Base-by-base conservation (phyloP, 2,888 invertebrate genomes). In the Cyclophora punctaria region DNA sequence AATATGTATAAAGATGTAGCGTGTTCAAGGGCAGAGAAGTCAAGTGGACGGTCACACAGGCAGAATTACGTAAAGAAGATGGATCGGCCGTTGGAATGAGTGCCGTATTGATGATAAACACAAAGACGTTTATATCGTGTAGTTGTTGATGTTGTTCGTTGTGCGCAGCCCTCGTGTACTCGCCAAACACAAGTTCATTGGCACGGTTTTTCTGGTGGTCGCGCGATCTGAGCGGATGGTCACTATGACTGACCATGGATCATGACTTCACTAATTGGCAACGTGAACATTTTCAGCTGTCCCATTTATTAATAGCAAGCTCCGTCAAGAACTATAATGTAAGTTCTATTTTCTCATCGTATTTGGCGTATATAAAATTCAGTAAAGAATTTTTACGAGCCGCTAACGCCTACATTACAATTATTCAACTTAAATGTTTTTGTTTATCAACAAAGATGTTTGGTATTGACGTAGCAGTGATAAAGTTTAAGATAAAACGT, bases 161-260 rank as follows among this genome's bases (percentile, higher is more conserved):
- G 20, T 2, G 20, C 20, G 20, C 20, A 20, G 70, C 71, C 73
- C 66, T 64, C 70, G 62, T 57, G 58, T 55, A 66, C 70, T 68
- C 78, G 72, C 71, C 74, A 75, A 76, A 69, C 67, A 62, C 67
- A 78, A 83, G 84, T 84, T 85, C 84, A 83, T 81, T 84, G 83
- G 84, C 84, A 80, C 79, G 71, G 66, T 72, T 75, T 37, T 73
- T 63, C 63, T 69, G 71, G 66, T 65, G 60, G 71, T 60, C 63
- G 66, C 53, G 56, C 59, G 58, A 63, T 64, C 58, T 67, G 64
- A 71, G 66, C 64, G 61, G 62, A 60, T 61, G 60, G 70, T 73
- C 72, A 72, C 73, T 69, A 78, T 79, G 72, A 64, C 70, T 71
- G 72, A 68, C 41, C 61, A 63, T 65, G 61, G 69, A 71, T 72